A percentile compares a stretch with the other conserved stretches of the same genome.
Evolutionary conservation across 1,140 invertebrate species (phyloP).

Genomic region (Nasonia giraulti): DNA sequence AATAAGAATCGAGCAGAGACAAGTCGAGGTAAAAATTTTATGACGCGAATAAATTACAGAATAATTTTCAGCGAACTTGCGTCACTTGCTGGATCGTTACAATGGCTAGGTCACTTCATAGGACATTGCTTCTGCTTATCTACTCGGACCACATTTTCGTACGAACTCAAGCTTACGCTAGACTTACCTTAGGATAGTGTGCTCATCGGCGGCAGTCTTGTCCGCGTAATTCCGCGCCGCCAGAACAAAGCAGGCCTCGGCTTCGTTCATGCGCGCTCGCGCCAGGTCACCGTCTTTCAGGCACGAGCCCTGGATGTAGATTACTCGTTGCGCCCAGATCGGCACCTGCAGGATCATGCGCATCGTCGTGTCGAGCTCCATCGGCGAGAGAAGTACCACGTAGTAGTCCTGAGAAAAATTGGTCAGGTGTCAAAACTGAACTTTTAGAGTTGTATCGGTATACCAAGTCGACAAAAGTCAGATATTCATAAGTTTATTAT

Average conservation of each 20-base stretch:
- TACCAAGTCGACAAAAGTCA: too few relatives aligned
- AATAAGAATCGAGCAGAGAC: too few relatives aligned
- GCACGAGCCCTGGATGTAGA: slow-evolving; percentile 97
- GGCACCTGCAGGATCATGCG: slow-evolving; percentile 98
- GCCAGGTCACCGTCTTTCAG: slow-evolving; percentile 95
- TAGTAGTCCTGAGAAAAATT: slow-evolving; percentile 88
- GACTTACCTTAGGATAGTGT: slow-evolving; percentile 90
- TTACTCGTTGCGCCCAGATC: slow-evolving; percentile 97
- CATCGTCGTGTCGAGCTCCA: slow-evolving; percentile 98
- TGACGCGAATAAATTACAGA: neutral
- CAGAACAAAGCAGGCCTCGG: slow-evolving; percentile 96
- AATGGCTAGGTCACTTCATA: neutral
- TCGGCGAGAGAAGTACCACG: slow-evolving; percentile 95
- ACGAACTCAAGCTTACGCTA: neutral
- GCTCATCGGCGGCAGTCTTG: slow-evolving; percentile 96
- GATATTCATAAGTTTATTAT: too few relatives aligned
- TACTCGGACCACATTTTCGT: neutral
- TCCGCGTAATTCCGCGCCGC: slow-evolving; percentile 97
- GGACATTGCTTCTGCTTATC: neutral
- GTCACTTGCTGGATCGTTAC: neutral
- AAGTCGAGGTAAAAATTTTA: too few relatives aligned
- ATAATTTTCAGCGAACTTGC: neutral
- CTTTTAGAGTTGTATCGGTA: too few relatives aligned
- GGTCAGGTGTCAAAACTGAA: too few relatives aligned
- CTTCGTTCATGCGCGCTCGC: slow-evolving; percentile 95